These are phyloP conservation scores for Malachius bipustulatus DNA, from an alignment of 2,888 invertebrate genomes.

Conservation along the genomic window DNA sequence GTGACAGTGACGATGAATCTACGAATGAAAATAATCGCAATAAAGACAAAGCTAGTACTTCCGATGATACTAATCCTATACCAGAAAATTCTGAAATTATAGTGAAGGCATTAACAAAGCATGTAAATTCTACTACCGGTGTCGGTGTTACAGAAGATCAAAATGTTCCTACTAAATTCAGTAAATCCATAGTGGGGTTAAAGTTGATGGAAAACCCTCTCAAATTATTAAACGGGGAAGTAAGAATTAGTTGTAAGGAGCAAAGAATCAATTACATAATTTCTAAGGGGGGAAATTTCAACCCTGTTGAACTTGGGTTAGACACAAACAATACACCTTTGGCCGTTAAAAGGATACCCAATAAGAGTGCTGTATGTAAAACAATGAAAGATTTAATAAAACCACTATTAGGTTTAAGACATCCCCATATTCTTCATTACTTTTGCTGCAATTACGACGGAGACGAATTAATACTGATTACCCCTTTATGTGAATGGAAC, in stretches of 20 bases:
- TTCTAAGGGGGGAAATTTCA: conserved; percentile 32
- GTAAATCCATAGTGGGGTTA: background rate
- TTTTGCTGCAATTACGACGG: conserved; percentile 28
- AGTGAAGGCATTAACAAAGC: conserved; percentile 14
- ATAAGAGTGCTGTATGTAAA: conserved; percentile 23
- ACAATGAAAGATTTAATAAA: conserved; percentile 26
- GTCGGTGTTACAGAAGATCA: conserved; percentile 13
- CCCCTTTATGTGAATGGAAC: conserved; percentile 35
- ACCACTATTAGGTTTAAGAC: conserved; percentile 26
- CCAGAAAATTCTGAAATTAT: conserved; percentile 14
- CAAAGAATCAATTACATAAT: conserved; percentile 25
- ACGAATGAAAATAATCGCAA: conserved; percentile 5
- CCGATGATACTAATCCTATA: background rate
- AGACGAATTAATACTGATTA: conserved; percentile 29
- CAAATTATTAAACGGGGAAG: conserved; percentile 23
- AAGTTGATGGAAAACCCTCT: background rate
- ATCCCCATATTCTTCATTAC: conserved; percentile 29
- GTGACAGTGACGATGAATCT: conserved; percentile 21
- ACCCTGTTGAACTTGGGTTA: conserved; percentile 32
- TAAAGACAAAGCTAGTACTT: background rate
- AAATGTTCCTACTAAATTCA: conserved; percentile 8
- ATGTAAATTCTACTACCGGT: conserved; percentile 8
- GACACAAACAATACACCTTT: conserved; percentile 27
- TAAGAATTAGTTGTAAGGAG: conserved; percentile 24
- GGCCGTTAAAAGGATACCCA: conserved; percentile 26